Base-by-base conservation (phyloP, 1,140 invertebrate species). In the Calliphora vicina region DNA sequence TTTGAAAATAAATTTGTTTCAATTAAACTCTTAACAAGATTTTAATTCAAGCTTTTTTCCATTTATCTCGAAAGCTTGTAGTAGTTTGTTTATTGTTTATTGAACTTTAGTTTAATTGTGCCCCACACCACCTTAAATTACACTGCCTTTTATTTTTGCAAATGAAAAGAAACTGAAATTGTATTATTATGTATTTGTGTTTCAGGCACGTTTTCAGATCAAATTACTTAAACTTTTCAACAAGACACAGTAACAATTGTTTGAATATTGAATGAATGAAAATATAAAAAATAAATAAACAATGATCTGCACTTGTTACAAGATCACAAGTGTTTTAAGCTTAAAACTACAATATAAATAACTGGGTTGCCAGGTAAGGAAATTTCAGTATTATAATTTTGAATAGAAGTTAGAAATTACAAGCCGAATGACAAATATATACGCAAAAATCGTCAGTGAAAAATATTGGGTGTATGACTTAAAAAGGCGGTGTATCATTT, bases 171-270 rank as follows among this genome's bases (percentile, higher is more conserved):
- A n/a, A 50, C 45, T 67, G 17, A 67, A 67, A 67, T 12, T 67
- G 61, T 57, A 57, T 57, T 57, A 57, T 57, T 57, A 57, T 57
- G 50, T 57, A 57, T 57, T 57, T 57, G 17, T 67, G n/a, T 23
- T 1, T 67, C 6, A 67, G 61, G 61, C 61, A 67, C 61, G 61
- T 67, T 67, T 67, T 67, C n/a, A 67, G n/a, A 67, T 67, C 61
- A 67, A 67, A 67, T 67, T 67, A 67, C 61, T 67, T 67, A 23
- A 57, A 67, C 61, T 67, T 67, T 67, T 67, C 15, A 67, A 67
- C 1, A 67, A 67, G 61, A 23, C 61, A 67, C 20, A 25, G 61
- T 8, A 50, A 67, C 61, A 67, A 25, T 67, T 67, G 61, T 67
- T 67, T 67, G 61, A 23, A 67, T 25, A 20, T 61, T n/a, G n/a